Percentiles rank a stretch among this genome's conserved stretches.
These are phyloP conservation scores for cattle (Bos taurus) DNA, from an alignment of 2,113 vertebrate genomes.

Conservation along the genomic window ARS-UCD2.0 NC_037337.1:3177501-3178000, in stretches of 20 bases:
- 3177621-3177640: not conserved
- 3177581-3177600: not conserved
- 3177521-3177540: not conserved
- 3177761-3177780: not conserved
- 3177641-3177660: not conserved
- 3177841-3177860: not conserved
- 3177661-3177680: not conserved
- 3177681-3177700: not conserved
- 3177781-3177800: not conserved
- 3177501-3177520: not conserved
- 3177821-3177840: not conserved
- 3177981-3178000: fast-evolving
- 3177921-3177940: not conserved
- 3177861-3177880: not conserved
- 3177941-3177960: not conserved
- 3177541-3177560: not conserved
- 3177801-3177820: not conserved
- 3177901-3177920: not conserved
- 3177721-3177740: not conserved
- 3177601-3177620: not conserved
- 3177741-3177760: not conserved
- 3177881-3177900: not conserved
- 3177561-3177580: not conserved
- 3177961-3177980: not conserved
- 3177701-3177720: not conserved